phyloP scores from a whole-genome alignment of 2,113 vertebrate genomes.

The Elachura formosa region DNA sequence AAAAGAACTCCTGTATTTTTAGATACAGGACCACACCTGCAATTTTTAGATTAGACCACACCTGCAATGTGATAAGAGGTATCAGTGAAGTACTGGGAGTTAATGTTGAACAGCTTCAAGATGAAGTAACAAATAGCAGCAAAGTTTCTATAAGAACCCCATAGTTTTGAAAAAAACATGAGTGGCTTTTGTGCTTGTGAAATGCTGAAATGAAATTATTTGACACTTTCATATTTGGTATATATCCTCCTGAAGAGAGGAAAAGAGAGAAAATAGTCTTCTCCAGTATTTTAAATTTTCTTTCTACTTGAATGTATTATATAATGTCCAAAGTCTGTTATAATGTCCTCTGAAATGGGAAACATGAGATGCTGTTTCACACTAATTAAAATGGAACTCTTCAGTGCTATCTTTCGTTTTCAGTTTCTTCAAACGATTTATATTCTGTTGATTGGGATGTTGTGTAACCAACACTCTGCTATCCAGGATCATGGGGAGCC shows the following conservation, averaged over 20 bases:
- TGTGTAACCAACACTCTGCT: neutral
- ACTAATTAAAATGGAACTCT: neutral
- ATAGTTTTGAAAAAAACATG: neutral
- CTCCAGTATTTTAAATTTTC: neutral
- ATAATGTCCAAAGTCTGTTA: neutral
- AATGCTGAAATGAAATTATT: neutral
- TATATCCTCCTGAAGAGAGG: neutral
- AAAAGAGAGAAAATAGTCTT: neutral
- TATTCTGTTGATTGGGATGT: neutral
- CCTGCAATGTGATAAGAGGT: neutral
- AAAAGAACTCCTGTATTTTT: neutral
- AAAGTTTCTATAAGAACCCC: neutral
- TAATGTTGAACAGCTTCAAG: neutral
- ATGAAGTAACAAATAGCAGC: neutral
- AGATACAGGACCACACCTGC: too few species aligned
- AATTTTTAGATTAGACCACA: neutral
- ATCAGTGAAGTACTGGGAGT: neutral
- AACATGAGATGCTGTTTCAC: neutral
- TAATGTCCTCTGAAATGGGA: neutral
- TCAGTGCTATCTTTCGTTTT: constrained; percentile 1
- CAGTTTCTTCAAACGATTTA: neutral
- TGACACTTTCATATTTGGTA: neutral
- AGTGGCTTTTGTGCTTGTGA: neutral
- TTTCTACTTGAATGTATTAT: neutral
- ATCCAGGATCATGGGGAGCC: neutral